A percentile compares a stretch with the other conserved stretches of the same genome.
These are phyloP conservation scores for Andricus grossulariae DNA, from an alignment of 1,140 invertebrate genomes.

Conservation along the genomic window DNA sequence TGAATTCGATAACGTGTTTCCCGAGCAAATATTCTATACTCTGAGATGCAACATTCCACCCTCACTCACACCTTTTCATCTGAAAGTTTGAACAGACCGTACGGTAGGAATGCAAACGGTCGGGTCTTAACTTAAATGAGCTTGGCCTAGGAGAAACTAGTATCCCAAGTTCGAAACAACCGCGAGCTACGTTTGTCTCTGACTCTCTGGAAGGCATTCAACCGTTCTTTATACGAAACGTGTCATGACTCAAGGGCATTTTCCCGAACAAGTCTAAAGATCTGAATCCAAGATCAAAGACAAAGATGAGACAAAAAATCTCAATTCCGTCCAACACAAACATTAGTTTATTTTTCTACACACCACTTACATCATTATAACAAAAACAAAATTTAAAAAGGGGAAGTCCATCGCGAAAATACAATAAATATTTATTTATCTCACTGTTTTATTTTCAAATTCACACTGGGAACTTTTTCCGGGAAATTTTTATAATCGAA, in stretches of 20 bases:
- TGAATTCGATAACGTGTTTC: background rate
- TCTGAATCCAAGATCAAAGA: slow-evolving; percentile 27
- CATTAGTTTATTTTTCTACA: slow-evolving; percentile 8
- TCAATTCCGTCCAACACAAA: slow-evolving; percentile 1
- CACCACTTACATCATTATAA: background rate
- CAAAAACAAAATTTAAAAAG: too few species aligned
- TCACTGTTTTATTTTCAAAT: too few species aligned
- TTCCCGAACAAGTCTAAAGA: slow-evolving; percentile 12
- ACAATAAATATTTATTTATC: too few species aligned
- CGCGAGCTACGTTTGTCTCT: slow-evolving; percentile 40
- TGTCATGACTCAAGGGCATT: slow-evolving; percentile 29
- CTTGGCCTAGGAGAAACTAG: slow-evolving; percentile 5
- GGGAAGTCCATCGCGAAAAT: too few species aligned
- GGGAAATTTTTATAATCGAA: too few species aligned
- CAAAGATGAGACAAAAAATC: background rate
- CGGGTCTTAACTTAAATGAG: slow-evolving; percentile 41
- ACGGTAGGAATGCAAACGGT: slow-evolving; percentile 39
- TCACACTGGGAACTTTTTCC: too few species aligned
- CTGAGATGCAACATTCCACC: background rate
- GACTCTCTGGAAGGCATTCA: slow-evolving; percentile 5
- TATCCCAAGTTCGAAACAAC: slow-evolving; percentile 36
- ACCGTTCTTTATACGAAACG: slow-evolving; percentile 17
- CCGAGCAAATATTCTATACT: slow-evolving; percentile 4
- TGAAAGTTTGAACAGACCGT: slow-evolving; percentile 31
- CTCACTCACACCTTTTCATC: slow-evolving; percentile 2